Base-by-base conservation (phyloP, 2,113 vertebrate species). In the Caretta caretta region DNA sequence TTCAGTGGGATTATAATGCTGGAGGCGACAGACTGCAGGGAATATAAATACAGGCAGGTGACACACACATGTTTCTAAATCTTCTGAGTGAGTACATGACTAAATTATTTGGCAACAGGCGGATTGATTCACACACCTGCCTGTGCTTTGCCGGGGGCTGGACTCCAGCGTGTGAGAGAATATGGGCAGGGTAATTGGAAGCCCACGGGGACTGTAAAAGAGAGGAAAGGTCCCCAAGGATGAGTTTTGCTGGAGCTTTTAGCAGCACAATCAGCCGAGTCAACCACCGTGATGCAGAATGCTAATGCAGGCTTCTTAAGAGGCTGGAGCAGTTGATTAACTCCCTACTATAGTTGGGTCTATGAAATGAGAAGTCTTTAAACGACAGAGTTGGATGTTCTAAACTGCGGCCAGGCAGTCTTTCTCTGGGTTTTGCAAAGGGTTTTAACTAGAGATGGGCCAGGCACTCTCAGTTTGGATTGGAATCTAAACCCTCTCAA, bases 271-370 rank as follows among this genome's bases (percentile, higher is more conserved):
- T 92, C 78, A 97, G 96, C 84, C 81, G 97, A 95, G 87, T 35
- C 50, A 90, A 89, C 92, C 83, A 89, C 92, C 83, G 53, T 38
- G n/a, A 96, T 88, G 65, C 54, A 93, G 94, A 92, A 95, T 97
- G 91, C 80, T 97, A 94, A 94, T 92, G 87, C 0, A 3, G 35
- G 59, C 76, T 93, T 90, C 69, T 89, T 91, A 59, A 93, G 82
- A 91, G 46, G 29, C 83, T 96, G 75, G 42, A 89, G 80, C 54
- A 93, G 86, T 93, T 79, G 90, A 83, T 90, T 94, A 93, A 92
- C 86, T 92, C 92, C 79, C 83, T 92, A 85, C 81, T 92, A 53
- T 57, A 90, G 93, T 0, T 88, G 22, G 65, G 84, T 51, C 82
- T 96, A n/a, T 86, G 86, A 76, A 95, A 49, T 90, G 80, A 56